Conservation (phyloP, 2,888 invertebrate species). For the Pecten maximus region DNA sequence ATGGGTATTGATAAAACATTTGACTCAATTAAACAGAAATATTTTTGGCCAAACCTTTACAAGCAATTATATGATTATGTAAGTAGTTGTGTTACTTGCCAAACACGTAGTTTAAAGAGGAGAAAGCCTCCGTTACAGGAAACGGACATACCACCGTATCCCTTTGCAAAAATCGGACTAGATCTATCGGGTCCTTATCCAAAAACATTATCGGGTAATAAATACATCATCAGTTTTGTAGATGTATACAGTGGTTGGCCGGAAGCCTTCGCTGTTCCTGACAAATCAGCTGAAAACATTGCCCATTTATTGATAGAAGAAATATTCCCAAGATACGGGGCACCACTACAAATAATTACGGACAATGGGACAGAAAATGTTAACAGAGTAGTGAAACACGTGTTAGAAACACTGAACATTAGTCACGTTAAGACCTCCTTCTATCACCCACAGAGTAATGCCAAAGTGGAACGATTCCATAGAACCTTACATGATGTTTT, state of each 20-base stretch:
- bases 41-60: no score
- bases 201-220: slow-evolving; percentile 49
- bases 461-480: background rate
- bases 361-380: slow-evolving; percentile 43
- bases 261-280: slow-evolving; percentile 49
- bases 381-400: background rate
- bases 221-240: slow-evolving; percentile 52
- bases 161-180: slow-evolving; percentile 54
- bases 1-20: slow-evolving; percentile 41
- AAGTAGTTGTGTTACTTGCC: slow-evolving; percentile 45
- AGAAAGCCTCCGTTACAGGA: slow-evolving; percentile 54
- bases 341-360: slow-evolving; percentile 35
- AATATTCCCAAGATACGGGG: no score
- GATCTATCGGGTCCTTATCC: slow-evolving; percentile 55
- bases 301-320: no score
- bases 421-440: background rate
- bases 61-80: slow-evolving; percentile 38
- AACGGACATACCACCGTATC: slow-evolving; percentile 57
- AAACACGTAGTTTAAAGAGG: slow-evolving; percentile 43
- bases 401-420: background rate
- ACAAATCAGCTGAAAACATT: slow-evolving; percentile 51
- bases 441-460: background rate
- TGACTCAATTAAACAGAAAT: slow-evolving; percentile 36
- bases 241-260: slow-evolving; percentile 46
- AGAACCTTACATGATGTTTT: no score